phyloP scores from a whole-genome alignment of 37 sponge, comb jelly and placozoan genomes.

The Cladorhizidae sp. region DNA sequence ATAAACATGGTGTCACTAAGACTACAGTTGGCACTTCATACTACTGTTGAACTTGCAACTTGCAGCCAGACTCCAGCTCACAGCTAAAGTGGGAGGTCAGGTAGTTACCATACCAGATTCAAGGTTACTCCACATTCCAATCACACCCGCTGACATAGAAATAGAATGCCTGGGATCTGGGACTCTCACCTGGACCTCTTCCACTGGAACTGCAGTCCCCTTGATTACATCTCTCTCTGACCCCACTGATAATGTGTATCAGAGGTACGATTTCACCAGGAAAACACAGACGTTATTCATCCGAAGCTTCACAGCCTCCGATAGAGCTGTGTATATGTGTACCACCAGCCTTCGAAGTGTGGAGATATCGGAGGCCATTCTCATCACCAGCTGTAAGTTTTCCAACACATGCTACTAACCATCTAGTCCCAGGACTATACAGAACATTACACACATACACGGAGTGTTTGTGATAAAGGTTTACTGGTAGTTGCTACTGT shows the following conservation, averaged over 20 bases:
- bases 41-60: too few relatives aligned
- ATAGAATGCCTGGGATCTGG: constrained; percentile 2
- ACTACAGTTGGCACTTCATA: too few relatives aligned
- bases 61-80: not conserved
- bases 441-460: too few relatives aligned
- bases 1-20: too few relatives aligned
- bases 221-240: not conserved
- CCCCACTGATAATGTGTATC: not conserved
- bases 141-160: not conserved
- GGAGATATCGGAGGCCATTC: not conserved
- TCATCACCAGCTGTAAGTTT: constrained; percentile 38
- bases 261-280: not conserved
- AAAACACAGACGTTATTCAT: not conserved
- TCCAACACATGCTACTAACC: not conserved
- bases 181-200: not conserved
- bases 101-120: not conserved
- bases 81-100: not conserved
- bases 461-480: too few relatives aligned
- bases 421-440: too few relatives aligned
- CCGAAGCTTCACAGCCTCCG: not conserved
- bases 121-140: not conserved
- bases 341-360: not conserved
- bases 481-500: too few relatives aligned
- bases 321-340: not conserved
- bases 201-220: not conserved